Conservation (phyloP, 2,797 vertebrate genomes). For the Limnodromus scolopaceus region DNA sequence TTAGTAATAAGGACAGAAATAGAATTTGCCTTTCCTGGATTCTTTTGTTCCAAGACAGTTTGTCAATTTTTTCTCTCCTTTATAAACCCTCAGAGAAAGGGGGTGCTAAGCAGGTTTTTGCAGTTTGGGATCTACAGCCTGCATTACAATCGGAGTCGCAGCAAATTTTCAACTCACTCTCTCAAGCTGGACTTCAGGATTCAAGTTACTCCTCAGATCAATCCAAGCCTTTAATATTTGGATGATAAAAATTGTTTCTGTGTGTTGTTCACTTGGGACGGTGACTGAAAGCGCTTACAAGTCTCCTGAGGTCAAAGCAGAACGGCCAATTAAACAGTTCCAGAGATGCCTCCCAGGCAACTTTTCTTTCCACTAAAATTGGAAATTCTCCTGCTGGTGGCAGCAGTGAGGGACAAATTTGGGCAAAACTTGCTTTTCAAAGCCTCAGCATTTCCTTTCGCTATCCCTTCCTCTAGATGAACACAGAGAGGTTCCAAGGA, state of each 20-base stretch:
- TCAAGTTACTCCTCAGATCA: not conserved
- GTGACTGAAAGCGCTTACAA: not conserved
- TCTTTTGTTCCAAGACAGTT: constrained; percentile 26
- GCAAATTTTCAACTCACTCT: not conserved
- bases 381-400: constrained; percentile 10
- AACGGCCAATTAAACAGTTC: not conserved
- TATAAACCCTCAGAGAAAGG: not conserved
- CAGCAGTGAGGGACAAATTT: constrained; percentile 25
- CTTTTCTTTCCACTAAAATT: not conserved
- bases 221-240: not conserved
- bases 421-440: not conserved
- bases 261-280: not conserved
- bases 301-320: not conserved
- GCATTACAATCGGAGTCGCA: rapidly evolving
- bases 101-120: not conserved
- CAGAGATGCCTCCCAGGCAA: not conserved
- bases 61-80: not conserved
- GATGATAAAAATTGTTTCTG: not conserved
- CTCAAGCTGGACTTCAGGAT: not conserved
- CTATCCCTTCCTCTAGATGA: not conserved
- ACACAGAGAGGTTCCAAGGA: not conserved
- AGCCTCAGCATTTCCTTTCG: not conserved
- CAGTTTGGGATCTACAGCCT: not conserved
- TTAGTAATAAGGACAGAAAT: constrained; percentile 36
- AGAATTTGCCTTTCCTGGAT: constrained; percentile 39